Evolutionary conservation across 1,140 invertebrate genomes (phyloP), one percentile per base, ranked within the genome.

Genomic region (Drosophila repleta): DNA sequence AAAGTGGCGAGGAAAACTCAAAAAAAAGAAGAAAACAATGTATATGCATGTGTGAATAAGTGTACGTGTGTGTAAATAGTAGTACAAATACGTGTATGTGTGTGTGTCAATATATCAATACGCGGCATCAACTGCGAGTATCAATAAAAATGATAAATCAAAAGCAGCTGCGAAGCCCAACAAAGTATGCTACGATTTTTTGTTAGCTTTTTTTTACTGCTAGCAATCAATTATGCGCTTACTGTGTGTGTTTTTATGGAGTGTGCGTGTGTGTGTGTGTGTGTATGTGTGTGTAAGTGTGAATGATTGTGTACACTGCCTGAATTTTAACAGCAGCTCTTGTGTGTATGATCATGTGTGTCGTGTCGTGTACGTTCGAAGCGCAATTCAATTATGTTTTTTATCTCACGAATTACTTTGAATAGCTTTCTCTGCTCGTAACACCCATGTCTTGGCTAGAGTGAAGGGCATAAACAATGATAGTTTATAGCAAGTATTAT

Each of bases 161-260:
- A 48, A 73, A 73, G 69, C 70, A 67, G 63, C 64, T 68, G 74
- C 77, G 69, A 85, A 87, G 81, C 81, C 82, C 81, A 85, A 85
- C 62, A 85, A 87, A 85, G 82, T 87, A 85, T 81, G 81, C 82
- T 85, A 85, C 78, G 85, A 32, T 57, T 57, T 57, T 52, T 52
- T 26, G 32, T 49, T 51, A 17, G 48, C 17, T 39, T 39, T 32
- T 48, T 67, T 66, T 66, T 72, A 60, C 46, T 39, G 41, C 53
- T 57, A 18, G 51, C 71, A 62, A 69, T 74, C 57, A 74, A 58
- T 74, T 74, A 74, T 69, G 52, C 66, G 71, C 66, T 69, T 63
- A 69, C 66, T 58, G 48, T 18, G 17, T 49, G 15, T 17, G 13
- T 39, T 39, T 39, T 39, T n/a, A 39, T 39, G 37, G 37, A 41